A percentile compares a stretch with the other conserved stretches of the same genome.
These are phyloP conservation scores for Phyllotis vaccarum DNA, from an alignment of 2,797 vertebrate species.

Conservation along the genomic window DNA sequence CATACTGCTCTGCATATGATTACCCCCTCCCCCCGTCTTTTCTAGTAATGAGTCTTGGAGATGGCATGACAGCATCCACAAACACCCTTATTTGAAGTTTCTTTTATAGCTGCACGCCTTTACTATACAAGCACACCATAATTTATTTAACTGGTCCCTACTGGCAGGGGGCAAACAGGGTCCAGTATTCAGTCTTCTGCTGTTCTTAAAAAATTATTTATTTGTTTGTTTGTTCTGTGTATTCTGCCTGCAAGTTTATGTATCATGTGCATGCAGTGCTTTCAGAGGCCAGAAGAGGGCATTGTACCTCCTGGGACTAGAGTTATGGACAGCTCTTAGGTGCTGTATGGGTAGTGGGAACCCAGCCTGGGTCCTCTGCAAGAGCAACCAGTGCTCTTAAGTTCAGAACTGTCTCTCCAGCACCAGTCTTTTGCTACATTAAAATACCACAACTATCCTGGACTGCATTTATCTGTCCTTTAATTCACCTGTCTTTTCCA, in stretches of 20 bases:
- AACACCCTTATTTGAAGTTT: not conserved
- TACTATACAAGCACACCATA: not conserved
- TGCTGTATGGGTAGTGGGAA: not conserved
- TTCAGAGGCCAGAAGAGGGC: not conserved
- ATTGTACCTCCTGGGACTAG: not conserved
- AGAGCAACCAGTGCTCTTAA: not conserved
- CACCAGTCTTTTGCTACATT: not conserved
- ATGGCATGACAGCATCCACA: not conserved
- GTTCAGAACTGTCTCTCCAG: not conserved
- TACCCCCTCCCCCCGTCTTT: not conserved
- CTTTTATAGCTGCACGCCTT: not conserved
- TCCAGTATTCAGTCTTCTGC: not conserved
- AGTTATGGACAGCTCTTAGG: not conserved
- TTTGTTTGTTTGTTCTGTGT: no score
- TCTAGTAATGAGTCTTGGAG: not conserved
- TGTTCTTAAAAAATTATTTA: not conserved
- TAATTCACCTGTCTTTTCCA: slow-evolving; percentile 65
- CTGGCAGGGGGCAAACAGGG: not conserved
- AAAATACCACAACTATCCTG: not conserved
- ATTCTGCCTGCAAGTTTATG: no score
- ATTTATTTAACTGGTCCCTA: not conserved
- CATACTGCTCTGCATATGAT: no score
- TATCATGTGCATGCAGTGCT: not conserved
- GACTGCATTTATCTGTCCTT: not conserved
- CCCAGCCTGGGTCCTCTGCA: not conserved